Evolutionary conservation across 2,888 invertebrate species (phyloP), one percentile per base, ranked within the genome.

Genomic region (Schizotus pectinicornis): DNA sequence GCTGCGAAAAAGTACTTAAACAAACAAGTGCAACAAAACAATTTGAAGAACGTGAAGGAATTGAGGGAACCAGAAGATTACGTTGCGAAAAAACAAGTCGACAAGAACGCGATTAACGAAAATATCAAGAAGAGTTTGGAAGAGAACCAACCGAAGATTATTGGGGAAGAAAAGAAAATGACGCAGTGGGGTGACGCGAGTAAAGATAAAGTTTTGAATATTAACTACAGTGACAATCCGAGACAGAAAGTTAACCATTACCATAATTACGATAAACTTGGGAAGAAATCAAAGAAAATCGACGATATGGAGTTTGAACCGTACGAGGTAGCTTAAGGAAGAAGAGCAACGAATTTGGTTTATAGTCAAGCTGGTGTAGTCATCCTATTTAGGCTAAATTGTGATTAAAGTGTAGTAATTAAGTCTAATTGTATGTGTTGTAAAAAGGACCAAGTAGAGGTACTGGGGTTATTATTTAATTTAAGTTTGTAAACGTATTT

Each of bases 221-320:
- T 69, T 1, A 68, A 64, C 13, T 69, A 65, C 53, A 74, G 68
- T 54, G 69, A 68, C 14, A 73, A 66, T 32, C 43, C 66, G 11
- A 64, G 64, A 45, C 59, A 61, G 43, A 74, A 76, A 48, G 67
- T 71, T 9, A 68, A 70, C 55, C 71, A 77, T 74, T 66, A 81
- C 75, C 74, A 80, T 73, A 71, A 78, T 49, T 79, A 75, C 61
- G 83, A 84, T 56, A 84, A 86, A 72, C 83, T 84, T 71, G 87
- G 86, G 43, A 60, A 61, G 65, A 81, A 80, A 62, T 81, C 84
- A 7, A 86, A 84, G 63, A 88, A 89, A 75, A 88, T 88, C 67
- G 89, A 90, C 38, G 92, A 92, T 69, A 93, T 93, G 86, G 92
- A 92, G 67, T 93, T 93, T 68, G 92, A 93, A 79, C 70, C 76